Conservation (phyloP, 2,113 vertebrate genomes). For the Noturus placidus region DNA sequence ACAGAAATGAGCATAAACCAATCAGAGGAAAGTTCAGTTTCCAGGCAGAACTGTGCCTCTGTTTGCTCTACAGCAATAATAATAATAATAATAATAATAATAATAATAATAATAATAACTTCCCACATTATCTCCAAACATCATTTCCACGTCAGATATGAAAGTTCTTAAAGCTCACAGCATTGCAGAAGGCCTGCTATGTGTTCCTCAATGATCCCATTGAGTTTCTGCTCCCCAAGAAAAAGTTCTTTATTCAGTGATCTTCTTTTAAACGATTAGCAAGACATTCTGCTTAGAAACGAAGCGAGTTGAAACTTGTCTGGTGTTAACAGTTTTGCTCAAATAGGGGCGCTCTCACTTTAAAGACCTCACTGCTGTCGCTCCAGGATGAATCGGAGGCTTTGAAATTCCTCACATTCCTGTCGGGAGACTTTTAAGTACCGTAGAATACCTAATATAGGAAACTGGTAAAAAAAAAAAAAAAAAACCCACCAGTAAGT, state of each 20-base stretch:
- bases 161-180: neutral
- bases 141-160: neutral
- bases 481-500: too few species aligned
- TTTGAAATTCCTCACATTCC: constrained; percentile 83
- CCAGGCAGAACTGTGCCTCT: constrained; percentile 81
- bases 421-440: constrained; percentile 66
- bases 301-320: constrained; percentile 23
- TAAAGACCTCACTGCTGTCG: constrained; percentile 63
- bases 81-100: neutral
- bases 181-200: neutral
- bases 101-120: neutral
- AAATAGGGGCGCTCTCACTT: constrained; percentile 56
- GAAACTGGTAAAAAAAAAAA: too few species aligned
- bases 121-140: neutral
- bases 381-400: constrained; percentile 74
- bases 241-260: neutral
- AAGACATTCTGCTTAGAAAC: neutral
- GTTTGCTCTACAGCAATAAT: neutral
- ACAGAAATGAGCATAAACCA: constrained; percentile 76
- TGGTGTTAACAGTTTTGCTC: constrained; percentile 45
- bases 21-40: constrained; percentile 85
- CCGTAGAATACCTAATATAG: constrained; percentile 72
- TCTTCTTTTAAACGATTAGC: neutral
- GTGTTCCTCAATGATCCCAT: too few species aligned
- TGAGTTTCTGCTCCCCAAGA: neutral